phyloP scores from a whole-genome alignment of 2,113 vertebrate genomes.

The Myxocyprinus asiaticus region DNA sequence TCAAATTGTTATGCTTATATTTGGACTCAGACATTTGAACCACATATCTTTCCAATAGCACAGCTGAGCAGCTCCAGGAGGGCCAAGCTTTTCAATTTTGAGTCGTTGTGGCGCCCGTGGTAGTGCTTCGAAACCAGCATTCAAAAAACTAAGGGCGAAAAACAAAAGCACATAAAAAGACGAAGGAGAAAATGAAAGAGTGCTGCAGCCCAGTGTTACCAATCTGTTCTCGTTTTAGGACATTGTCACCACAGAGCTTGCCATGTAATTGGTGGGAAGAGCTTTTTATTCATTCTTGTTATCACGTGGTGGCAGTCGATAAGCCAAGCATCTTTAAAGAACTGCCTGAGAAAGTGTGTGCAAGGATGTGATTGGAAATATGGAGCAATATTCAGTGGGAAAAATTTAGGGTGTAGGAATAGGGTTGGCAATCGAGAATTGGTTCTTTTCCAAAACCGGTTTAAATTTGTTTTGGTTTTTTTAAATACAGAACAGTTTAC shows the following conservation, averaged over 20 bases:
- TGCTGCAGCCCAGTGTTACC: not conserved
- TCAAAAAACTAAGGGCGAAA: not conserved
- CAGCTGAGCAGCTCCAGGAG: too few species aligned
- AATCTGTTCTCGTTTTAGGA: conserved; percentile 20
- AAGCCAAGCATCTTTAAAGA: not conserved
- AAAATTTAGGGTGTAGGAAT: too few species aligned
- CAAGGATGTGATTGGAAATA: not conserved
- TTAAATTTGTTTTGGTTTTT: too few species aligned
- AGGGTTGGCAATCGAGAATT: too few species aligned
- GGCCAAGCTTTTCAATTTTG: conserved; percentile 11
- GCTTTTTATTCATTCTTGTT: not conserved
- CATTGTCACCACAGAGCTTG: not conserved
- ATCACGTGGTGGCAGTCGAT: not conserved
- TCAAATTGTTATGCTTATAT: too few species aligned
- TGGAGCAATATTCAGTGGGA: not conserved
- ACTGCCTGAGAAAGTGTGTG: not conserved
- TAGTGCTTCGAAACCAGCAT: too few species aligned
- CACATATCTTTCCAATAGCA: too few species aligned
- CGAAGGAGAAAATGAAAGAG: conserved; percentile 21
- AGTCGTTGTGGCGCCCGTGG: conserved; percentile 5
- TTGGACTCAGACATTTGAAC: too few species aligned
- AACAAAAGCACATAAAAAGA: conserved; percentile 48
- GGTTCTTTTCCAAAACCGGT: too few species aligned
- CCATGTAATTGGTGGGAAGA: conserved; percentile 6
- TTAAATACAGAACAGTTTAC: too few species aligned